A percentile compares a stretch with the other conserved stretches of the same genome.
These are phyloP conservation scores for Bufotes viridis DNA, from an alignment of 2,797 vertebrate genomes.

Conservation along the genomic window DNA sequence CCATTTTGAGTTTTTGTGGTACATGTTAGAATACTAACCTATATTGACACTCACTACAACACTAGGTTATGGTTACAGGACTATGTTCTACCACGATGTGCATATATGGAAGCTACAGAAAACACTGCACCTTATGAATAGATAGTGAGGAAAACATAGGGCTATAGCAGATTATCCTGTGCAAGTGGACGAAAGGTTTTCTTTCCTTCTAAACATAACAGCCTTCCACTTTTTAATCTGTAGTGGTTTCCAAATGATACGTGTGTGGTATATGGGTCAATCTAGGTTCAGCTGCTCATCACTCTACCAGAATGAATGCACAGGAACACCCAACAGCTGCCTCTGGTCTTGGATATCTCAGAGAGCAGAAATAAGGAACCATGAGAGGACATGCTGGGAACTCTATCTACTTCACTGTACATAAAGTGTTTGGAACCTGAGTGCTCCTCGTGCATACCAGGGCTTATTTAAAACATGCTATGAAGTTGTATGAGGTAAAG, in stretches of 20 bases:
- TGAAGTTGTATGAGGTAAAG: conserved; percentile 28
- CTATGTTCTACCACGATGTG: neutral
- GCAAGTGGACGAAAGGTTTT: conserved; percentile 22
- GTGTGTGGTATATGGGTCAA: conserved; percentile 30
- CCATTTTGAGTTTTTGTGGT: neutral
- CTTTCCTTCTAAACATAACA: conserved; percentile 39
- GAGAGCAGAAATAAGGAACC: conserved; percentile 21
- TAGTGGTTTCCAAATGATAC: conserved; percentile 34
- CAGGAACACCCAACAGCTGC: conserved; percentile 51
- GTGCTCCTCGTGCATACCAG: conserved; percentile 41
- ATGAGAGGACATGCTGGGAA: conserved; percentile 18
- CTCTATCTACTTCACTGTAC: conserved; percentile 48
- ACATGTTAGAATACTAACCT: neutral
- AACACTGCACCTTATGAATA: neutral
- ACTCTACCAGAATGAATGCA: conserved; percentile 13
- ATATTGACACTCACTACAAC: neutral
- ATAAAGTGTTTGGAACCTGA: conserved; percentile 39
- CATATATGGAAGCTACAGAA: neutral
- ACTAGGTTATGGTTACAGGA: neutral
- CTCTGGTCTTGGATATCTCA: conserved; percentile 37
- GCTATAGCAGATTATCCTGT: neutral
- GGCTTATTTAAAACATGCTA: conserved; percentile 52
- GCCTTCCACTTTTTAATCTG: conserved; percentile 40
- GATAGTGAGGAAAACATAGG: neutral
- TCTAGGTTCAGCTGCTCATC: conserved; percentile 25